These are phyloP conservation scores for Microtus ochrogaster DNA, from an alignment of 2,113 vertebrate species.

Conservation along the genomic window DNA sequence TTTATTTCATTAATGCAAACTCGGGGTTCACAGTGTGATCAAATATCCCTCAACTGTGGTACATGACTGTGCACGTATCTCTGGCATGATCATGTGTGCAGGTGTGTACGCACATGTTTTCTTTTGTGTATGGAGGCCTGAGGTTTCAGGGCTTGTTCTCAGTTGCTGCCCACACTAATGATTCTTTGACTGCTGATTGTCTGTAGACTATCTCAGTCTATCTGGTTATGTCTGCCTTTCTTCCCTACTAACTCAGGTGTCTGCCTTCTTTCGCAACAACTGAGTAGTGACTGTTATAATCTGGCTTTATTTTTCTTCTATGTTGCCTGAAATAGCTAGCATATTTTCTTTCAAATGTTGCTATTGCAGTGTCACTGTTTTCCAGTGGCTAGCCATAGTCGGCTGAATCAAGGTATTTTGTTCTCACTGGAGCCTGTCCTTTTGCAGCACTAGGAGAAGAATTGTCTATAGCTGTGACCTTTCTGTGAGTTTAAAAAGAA, in stretches of 20 bases:
- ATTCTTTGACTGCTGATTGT: neutral
- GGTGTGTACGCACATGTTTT: neutral
- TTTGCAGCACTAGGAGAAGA: neutral
- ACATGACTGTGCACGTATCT: too few relatives aligned
- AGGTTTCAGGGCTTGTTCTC: neutral
- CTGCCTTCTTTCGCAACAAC: neutral
- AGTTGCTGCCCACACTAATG: neutral
- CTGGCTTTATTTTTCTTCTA: neutral
- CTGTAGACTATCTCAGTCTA: neutral
- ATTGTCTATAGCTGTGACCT: constrained; percentile 13
- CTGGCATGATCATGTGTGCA: neutral
- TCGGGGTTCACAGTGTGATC: neutral
- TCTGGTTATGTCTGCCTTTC: neutral
- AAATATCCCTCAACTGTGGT: neutral
- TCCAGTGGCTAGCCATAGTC: neutral
- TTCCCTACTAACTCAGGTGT: neutral
- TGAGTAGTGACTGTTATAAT: neutral
- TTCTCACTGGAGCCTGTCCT: neutral
- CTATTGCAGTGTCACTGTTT: neutral
- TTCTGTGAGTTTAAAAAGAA: neutral
- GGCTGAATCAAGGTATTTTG: neutral
- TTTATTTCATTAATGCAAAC: neutral
- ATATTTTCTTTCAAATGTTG: neutral
- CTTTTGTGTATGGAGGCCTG: neutral
- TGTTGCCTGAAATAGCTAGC: constrained; percentile 4